Evolutionary conservation across 1,140 invertebrate genomes (phyloP).

Genomic region (Manduca sexta): DNA sequence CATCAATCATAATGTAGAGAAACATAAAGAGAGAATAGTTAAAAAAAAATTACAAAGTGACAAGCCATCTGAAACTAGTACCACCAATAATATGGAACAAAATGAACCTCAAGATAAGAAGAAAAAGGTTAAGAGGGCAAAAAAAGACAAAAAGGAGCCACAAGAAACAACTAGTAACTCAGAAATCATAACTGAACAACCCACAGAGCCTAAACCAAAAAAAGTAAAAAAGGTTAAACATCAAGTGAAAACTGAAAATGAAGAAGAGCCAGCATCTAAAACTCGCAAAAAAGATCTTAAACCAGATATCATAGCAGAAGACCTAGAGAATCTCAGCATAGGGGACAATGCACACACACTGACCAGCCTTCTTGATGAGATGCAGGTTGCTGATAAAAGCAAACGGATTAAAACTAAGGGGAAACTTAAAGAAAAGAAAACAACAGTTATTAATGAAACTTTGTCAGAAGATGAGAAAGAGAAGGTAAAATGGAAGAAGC

Average conservation of each 20-base stretch:
- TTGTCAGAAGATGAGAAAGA: conserved; percentile 30
- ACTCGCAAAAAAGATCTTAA: conserved; percentile 22
- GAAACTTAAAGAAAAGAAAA: conserved; percentile 10
- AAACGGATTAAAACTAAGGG: conserved; percentile 35
- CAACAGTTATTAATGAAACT: conserved; percentile 7
- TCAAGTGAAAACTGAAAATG: conserved; percentile 10
- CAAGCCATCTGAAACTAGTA: not conserved
- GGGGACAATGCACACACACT: conserved; percentile 55
- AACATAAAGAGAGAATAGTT: conserved; percentile 1
- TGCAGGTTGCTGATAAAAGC: conserved; percentile 50
- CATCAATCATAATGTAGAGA: conserved; percentile 12
- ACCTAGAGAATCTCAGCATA: conserved; percentile 55
- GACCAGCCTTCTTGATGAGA: conserved; percentile 49
- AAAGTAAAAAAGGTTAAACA: conserved; percentile 43
- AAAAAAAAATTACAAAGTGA: not conserved
- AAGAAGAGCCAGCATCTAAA: conserved; percentile 23
- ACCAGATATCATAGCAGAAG: conserved; percentile 41
- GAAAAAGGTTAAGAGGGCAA: conserved; percentile 23
- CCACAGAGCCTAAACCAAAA: conserved; percentile 22
- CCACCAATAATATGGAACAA: not conserved
- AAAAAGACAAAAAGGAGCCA: conserved; percentile 11
- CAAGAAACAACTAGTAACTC: conserved; percentile 13
- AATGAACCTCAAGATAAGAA: conserved; percentile 10
- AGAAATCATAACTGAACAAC: conserved; percentile 10
- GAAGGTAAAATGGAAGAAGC: conserved; percentile 52